Conservation (phyloP, 2,888 invertebrate genomes). For the Cecidostiba fungosa region DNA sequence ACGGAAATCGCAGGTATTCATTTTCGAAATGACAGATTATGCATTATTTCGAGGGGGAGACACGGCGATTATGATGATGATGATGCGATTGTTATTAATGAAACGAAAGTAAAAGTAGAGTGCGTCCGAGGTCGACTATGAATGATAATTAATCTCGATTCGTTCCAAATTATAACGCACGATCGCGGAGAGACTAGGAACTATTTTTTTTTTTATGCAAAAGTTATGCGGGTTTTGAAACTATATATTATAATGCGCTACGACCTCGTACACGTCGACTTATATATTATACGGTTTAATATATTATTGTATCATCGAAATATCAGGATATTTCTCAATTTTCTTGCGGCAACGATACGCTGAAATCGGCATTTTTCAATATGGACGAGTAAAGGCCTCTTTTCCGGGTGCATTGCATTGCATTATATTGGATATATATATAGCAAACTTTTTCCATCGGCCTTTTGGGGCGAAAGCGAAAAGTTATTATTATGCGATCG, state of each 20-base stretch:
- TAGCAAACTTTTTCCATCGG: constrained; percentile 2
- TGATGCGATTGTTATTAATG: not conserved
- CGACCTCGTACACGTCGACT: not conserved
- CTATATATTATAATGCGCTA: not conserved
- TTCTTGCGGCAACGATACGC: not conserved
- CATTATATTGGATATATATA: no score
- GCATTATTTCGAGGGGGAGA: not conserved
- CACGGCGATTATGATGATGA: not conserved
- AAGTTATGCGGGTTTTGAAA: not conserved
- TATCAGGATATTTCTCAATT: not conserved
- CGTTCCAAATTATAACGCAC: not conserved
- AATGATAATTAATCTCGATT: not conserved
- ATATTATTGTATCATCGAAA: not conserved
- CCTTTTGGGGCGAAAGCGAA: constrained; percentile 21
- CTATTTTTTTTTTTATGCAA: not conserved
- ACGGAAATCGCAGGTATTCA: not conserved
- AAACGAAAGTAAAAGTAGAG: not conserved
- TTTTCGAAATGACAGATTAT: not conserved
- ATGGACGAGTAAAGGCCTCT: not conserved
- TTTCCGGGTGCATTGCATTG: not conserved
- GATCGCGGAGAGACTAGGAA: not conserved
- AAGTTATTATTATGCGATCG: constrained; percentile 16
- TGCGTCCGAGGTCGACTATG: not conserved
- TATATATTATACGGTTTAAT: not conserved
- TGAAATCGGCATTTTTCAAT: not conserved